Evolutionary conservation across 2,797 vertebrate species (phyloP).

Genomic region (Hipposideros larvatus): DNA sequence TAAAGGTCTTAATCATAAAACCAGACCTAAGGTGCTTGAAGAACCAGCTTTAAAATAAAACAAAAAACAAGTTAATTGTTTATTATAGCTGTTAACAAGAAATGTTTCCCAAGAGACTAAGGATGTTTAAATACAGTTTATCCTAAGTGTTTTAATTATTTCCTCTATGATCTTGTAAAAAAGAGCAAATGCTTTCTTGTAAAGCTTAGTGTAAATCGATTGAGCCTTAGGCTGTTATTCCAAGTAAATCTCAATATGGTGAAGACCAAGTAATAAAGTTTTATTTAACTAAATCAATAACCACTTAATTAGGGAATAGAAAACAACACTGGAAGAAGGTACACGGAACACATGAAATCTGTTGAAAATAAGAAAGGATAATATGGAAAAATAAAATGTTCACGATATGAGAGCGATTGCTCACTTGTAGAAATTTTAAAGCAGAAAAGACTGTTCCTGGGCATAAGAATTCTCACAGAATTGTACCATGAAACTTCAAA

Average conservation of each 20-base stretch:
- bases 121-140: not conserved
- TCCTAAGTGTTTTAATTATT: slow-evolving; percentile 20
- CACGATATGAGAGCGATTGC: not conserved
- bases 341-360: slow-evolving; percentile 13
- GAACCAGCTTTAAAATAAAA: slow-evolving; percentile 29
- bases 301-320: not conserved
- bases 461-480: not conserved
- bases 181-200: slow-evolving; percentile 45
- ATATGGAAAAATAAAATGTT: not conserved
- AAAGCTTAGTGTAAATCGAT: slow-evolving; percentile 27
- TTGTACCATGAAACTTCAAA: not conserved
- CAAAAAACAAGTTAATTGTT: not conserved
- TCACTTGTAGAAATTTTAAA: not conserved
- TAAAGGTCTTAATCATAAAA: slow-evolving; percentile 60
- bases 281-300: slow-evolving; percentile 37
- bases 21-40: not conserved
- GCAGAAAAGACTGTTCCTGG: not conserved
- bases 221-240: slow-evolving; percentile 22
- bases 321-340: slow-evolving; percentile 37
- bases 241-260: slow-evolving; percentile 29
- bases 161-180: not conserved
- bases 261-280: not conserved
- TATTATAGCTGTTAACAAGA: not conserved
- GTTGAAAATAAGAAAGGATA: not conserved
- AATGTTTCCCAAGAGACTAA: not conserved